Conservation (phyloP, 2,113 vertebrate species). For the Tupaia chinensis region DNA sequence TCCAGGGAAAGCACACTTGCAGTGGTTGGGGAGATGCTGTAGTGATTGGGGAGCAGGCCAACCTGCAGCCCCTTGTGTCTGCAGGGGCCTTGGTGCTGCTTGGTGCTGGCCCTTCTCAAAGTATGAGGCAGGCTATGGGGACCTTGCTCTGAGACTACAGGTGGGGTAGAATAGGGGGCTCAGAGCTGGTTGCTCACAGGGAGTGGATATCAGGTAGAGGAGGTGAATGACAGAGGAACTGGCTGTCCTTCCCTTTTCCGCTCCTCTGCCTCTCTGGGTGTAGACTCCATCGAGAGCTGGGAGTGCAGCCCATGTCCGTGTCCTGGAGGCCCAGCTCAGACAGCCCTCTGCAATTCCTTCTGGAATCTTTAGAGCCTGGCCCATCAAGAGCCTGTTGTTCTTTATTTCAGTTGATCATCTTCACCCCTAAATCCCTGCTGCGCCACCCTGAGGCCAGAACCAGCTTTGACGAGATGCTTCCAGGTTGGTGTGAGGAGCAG, state of each 20-base stretch:
- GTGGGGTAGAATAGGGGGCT: accelerated
- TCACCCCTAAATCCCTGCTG: slow-evolving; percentile 96
- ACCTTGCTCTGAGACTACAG: neutral
- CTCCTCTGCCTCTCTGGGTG: neutral
- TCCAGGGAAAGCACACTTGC: neutral
- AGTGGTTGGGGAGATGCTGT: accelerated
- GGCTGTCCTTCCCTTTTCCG: neutral
- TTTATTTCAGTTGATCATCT: slow-evolving; percentile 92
- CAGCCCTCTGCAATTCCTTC: neutral
- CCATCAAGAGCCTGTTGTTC: neutral
- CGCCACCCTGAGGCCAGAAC: slow-evolving; percentile 96
- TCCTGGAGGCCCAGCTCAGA: neutral
- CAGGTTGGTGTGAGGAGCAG: slow-evolving; percentile 86
- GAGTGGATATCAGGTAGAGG: neutral
- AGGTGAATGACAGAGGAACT: neutral
- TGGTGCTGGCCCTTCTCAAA: neutral
- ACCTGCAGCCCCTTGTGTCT: neutral
- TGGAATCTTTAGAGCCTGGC: neutral
- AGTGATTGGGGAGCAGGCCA: neutral
- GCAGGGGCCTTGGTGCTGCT: neutral
- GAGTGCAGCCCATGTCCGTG: neutral
- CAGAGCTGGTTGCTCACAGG: neutral
- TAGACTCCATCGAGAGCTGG: neutral
- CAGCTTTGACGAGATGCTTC: slow-evolving; percentile 95
- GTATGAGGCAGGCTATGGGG: neutral